These are phyloP conservation scores for Acanthaster planci DNA, from an alignment of 35 echinoderm and acorn worm species.

Conservation along the genomic window DNA sequence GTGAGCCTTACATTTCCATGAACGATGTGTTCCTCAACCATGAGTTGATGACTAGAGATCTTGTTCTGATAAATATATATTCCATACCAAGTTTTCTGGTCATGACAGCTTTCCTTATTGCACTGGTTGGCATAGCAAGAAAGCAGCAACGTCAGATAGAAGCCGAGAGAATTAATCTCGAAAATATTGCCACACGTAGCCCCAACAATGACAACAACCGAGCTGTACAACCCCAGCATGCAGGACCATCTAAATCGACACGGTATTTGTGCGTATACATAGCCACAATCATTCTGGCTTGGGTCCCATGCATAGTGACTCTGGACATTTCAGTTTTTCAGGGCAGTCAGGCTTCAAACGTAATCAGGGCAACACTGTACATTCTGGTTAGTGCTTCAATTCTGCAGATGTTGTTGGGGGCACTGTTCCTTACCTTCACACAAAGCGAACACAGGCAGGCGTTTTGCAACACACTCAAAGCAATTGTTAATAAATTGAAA, in stretches of 20 bases:
- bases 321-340: neutral
- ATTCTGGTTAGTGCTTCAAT: neutral
- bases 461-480: neutral
- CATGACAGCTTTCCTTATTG: neutral
- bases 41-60: neutral
- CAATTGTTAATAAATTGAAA: too few species aligned
- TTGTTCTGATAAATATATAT: neutral
- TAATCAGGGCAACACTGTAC: too few species aligned
- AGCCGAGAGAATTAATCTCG: neutral
- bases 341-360: neutral
- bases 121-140: neutral
- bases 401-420: neutral
- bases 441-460: slow-evolving; percentile 7
- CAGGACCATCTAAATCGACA: neutral
- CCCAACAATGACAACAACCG: neutral
- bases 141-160: neutral
- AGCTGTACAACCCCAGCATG: neutral
- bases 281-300: neutral
- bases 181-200: neutral
- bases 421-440: too few species aligned
- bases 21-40: neutral
- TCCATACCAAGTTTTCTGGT: neutral
- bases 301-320: neutral
- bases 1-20: too few species aligned
- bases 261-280: neutral